Evolutionary conservation across 2,797 vertebrate species (phyloP).

Genomic region (Myiothlypis chrysogaster): DNA sequence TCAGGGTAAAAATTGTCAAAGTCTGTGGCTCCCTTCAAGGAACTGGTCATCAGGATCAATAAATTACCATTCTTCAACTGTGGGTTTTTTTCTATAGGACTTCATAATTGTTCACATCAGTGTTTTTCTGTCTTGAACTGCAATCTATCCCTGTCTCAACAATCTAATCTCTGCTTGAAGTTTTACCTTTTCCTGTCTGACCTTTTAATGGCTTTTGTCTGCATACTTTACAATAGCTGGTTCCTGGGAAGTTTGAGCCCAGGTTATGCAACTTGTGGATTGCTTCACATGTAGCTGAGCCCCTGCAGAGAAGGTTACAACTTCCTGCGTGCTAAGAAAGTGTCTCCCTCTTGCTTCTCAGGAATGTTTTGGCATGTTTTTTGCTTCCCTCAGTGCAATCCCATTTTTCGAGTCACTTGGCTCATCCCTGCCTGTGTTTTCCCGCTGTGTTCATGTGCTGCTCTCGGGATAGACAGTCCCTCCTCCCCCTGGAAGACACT

Average conservation of each 20-base stretch:
- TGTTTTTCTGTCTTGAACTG: not conserved
- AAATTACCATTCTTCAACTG: not conserved
- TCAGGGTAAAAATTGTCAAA: not conserved
- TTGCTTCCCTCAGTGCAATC: not conserved
- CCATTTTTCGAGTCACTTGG: not conserved
- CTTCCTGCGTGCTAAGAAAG: not conserved
- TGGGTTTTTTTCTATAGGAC: not conserved
- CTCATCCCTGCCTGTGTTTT: not conserved
- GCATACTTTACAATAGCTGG: not conserved
- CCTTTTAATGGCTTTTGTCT: rapidly evolving
- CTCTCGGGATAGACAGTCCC: not conserved
- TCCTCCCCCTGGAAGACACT: not conserved
- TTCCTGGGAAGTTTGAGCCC: not conserved
- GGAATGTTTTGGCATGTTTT: not conserved
- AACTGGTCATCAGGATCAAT: not conserved
- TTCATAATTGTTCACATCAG: not conserved
- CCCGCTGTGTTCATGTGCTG: rapidly evolving
- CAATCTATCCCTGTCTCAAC: rapidly evolving
- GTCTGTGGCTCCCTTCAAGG: not conserved
- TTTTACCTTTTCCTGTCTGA: not conserved
- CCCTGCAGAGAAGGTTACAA: not conserved
- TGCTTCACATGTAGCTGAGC: not conserved
- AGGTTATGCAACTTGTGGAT: not conserved
- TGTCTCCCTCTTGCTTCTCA: not conserved
- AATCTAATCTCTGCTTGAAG: not conserved